A percentile compares a stretch with the other conserved stretches of the same genome.
Conservation (phyloP, 2,888 invertebrate species). For the Odiellus spinosus region DNA sequence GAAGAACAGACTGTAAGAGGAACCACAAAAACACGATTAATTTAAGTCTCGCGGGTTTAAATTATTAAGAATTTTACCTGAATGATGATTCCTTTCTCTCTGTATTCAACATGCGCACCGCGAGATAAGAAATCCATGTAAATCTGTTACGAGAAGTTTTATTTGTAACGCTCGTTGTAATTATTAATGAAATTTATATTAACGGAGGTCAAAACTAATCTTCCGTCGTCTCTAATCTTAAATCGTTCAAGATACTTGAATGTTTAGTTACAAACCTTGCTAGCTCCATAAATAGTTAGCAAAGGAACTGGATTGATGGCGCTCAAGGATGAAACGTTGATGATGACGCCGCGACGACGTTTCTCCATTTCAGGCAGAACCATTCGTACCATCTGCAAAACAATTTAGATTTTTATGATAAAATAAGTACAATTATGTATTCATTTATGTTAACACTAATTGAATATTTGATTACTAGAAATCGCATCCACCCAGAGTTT, state of each 20-base stretch:
- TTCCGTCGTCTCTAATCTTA: not conserved
- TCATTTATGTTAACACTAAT: too few relatives aligned
- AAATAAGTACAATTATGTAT: too few relatives aligned
- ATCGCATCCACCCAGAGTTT: too few relatives aligned
- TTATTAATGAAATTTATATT: too few relatives aligned
- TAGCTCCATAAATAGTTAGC: slow-evolving; percentile 64
- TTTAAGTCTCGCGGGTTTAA: not conserved
- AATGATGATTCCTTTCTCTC: slow-evolving; percentile 25
- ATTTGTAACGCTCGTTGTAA: too few relatives aligned
- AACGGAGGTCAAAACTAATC: too few relatives aligned
- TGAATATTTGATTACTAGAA: too few relatives aligned
- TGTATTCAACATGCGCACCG: slow-evolving; percentile 29
- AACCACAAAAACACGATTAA: not conserved
- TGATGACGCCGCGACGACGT: slow-evolving; percentile 56
- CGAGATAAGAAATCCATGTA: slow-evolving; percentile 29
- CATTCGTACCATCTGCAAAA: slow-evolving; percentile 47
- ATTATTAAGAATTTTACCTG: slow-evolving; percentile 16
- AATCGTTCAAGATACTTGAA: not conserved
- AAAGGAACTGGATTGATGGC: slow-evolving; percentile 65
- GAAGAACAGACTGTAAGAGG: slow-evolving; percentile 24
- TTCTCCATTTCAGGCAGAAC: slow-evolving; percentile 57
- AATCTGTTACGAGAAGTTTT: too few relatives aligned
- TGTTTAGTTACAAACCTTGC: slow-evolving; percentile 36
- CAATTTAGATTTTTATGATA: slow-evolving; percentile 8
- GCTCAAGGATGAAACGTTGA: slow-evolving; percentile 75